Base-by-base conservation (phyloP, 2,113 vertebrate genomes). In the Trogon surrucura region DNA sequence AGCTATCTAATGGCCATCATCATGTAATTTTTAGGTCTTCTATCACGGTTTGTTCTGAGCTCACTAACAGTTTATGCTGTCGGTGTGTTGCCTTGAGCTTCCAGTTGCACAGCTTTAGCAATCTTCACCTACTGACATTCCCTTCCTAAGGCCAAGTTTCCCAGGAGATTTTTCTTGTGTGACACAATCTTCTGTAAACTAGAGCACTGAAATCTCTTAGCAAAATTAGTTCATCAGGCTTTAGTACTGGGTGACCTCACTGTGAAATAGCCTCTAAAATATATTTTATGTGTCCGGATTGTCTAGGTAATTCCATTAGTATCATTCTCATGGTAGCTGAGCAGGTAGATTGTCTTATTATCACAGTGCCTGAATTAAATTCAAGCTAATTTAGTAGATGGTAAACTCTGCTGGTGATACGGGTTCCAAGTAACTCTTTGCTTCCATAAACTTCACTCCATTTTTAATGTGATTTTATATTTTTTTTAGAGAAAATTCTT, bases 221-320 rank as follows among this genome's bases (percentile, higher is more conserved):
- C 48, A 93, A 74, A 93, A 88, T 91, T 51, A 44, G 77, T 87
- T 88, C 36, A 26, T 74, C 56, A 51, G 62, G 75, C 65, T 90
- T 94, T 72, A 69, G 48, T 62, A 53, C 80, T 85, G 56, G 78
- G 41, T 93, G 82, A 88, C 77, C 71, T 79, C 88, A 61, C 88
- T 57, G 47, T 57, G 80, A 91, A 88, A 66, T 70, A 89, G 82
- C 51, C 62, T 75, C 50, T 85, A 50, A 94, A 96, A 86, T 94
- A 60, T 60, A 67, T 94, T 90, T 80, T 48, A 54, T 83, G 69
- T 91, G 53, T 88, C 80, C 93, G 94, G 88, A 88, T 94, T 96
- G 92, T 72, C 65, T 79, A 30, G 80, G 50, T 94, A 97, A 94
- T 97, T 95, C 91, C 58, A 79, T 96, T 95, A 87, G 50, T 89